These are phyloP conservation scores for Suricata suricatta DNA, from an alignment of 2,113 vertebrate genomes.

Conservation along the genomic window DNA sequence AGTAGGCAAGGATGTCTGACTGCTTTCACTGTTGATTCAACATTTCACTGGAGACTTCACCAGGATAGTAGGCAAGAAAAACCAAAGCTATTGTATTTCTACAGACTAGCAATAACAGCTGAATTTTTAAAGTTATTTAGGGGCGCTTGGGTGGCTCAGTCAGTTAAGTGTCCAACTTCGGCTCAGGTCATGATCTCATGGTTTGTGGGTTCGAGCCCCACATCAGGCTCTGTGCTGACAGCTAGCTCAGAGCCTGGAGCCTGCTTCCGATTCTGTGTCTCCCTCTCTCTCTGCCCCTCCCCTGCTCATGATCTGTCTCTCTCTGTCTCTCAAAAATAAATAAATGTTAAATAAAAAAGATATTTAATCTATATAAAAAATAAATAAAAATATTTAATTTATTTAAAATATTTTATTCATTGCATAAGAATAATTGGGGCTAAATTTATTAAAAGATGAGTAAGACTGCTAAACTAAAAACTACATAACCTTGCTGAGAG, in stretches of 20 bases:
- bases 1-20: background rate
- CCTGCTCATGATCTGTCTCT: too few relatives aligned
- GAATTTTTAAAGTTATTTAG: background rate
- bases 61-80: background rate
- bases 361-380: too few relatives aligned
- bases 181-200: too few relatives aligned
- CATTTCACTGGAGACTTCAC: background rate
- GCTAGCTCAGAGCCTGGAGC: too few relatives aligned
- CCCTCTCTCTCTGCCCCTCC: too few relatives aligned
- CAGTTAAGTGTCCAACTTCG: too few relatives aligned
- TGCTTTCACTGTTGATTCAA: background rate
- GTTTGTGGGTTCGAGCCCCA: too few relatives aligned
- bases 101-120: background rate
- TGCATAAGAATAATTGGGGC: background rate
- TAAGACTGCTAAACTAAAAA: background rate
- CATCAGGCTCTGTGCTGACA: too few relatives aligned
- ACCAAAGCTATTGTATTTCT: background rate
- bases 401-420: background rate
- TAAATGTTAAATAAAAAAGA: too few relatives aligned
- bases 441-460: background rate
- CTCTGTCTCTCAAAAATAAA: too few relatives aligned
- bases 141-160: too few relatives aligned
- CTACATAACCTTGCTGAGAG: background rate
- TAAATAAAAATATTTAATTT: background rate
- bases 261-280: too few relatives aligned